Base-by-base conservation (phyloP, 2,113 vertebrate genomes). In the Atlantisia rogersi region DNA sequence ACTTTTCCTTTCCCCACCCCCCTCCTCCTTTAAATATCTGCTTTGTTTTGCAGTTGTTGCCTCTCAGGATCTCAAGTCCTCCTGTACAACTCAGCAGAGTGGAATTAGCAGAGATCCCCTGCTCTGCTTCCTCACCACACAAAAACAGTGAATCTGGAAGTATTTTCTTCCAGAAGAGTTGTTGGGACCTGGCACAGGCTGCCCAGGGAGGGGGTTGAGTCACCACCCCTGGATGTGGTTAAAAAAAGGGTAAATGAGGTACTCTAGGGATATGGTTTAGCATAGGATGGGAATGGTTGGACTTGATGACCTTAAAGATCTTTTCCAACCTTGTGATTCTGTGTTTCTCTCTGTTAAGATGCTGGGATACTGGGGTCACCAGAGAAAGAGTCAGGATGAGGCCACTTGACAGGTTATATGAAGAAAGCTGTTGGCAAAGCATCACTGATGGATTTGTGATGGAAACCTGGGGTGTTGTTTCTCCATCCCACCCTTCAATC, bases 401-500 rank as follows among this genome's bases (percentile, higher is more conserved):
- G n/a, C 8, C 44, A 48, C 22, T 67, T 58, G 59, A 56, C 12
- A 31, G 7, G 5, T n/a, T 65, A 11, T 21, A 8, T 44, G 22
- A 71, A 26, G 28, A 73, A 59, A 40, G 42, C 37, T 0, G 0
- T 13, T 35, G 42, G 13, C 22, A 86, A 16, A 35, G 1, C 17
- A 50, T 55, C 0, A 0, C 22, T 94, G 53, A 12, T 53, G 63
- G 32, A 62, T 88, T 69, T 1, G 0, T 14, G 32, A 44, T 44
- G 35, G 59, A 77, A 86, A 44, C 6, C 6, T 60, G 39, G 21
- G 31, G 10, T 77, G 50, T 15, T 77, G 11, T 7, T 68, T 62
- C 44, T 32, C 37, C 16, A 55, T 55, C 52, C 24, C 53, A 50
- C 11, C 29, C 15, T 44, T 50, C 0, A 0, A 48, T 53, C 44